Evolutionary conservation across 1,140 invertebrate species (phyloP).

Genomic region (Drosophila hydei): DNA sequence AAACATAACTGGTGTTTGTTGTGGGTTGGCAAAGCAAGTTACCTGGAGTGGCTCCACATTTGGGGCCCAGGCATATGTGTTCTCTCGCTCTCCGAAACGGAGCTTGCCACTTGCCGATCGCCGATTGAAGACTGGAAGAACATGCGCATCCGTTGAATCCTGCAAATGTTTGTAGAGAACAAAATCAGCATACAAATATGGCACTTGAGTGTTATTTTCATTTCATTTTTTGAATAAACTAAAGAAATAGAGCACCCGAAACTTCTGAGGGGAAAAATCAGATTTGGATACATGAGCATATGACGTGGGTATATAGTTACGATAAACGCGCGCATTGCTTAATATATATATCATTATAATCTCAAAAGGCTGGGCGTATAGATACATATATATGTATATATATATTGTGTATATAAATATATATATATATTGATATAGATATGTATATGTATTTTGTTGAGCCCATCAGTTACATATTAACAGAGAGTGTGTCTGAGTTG

Average conservation of each 20-base stretch:
- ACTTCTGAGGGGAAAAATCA: neutral
- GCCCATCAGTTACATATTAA: neutral
- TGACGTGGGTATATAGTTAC: neutral
- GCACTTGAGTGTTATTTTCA: too few species aligned
- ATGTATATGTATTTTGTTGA: too few species aligned
- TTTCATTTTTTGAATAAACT: too few species aligned
- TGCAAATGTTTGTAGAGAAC: constrained; percentile 34
- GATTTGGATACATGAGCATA: too few species aligned
- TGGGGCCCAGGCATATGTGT: neutral
- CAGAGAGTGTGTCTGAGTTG: neutral
- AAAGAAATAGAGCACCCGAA: neutral
- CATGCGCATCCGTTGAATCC: neutral
- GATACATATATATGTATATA: too few species aligned
- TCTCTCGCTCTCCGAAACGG: neutral
- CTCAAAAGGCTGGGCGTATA: too few species aligned
- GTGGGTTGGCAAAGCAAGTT: constrained; percentile 66
- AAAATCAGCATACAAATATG: constrained; percentile 14
- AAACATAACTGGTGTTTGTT: constrained; percentile 72
- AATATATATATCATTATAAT: neutral
- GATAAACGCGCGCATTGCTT: neutral
- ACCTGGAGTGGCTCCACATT: constrained; percentile 58
- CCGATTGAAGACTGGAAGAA: neutral
- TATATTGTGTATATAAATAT: too few species aligned
- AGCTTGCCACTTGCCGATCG: too few species aligned
- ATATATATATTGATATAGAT: too few species aligned